Evolutionary conservation across 2,113 vertebrate species (phyloP).

Genomic region (Clarias batrachus): DNA sequence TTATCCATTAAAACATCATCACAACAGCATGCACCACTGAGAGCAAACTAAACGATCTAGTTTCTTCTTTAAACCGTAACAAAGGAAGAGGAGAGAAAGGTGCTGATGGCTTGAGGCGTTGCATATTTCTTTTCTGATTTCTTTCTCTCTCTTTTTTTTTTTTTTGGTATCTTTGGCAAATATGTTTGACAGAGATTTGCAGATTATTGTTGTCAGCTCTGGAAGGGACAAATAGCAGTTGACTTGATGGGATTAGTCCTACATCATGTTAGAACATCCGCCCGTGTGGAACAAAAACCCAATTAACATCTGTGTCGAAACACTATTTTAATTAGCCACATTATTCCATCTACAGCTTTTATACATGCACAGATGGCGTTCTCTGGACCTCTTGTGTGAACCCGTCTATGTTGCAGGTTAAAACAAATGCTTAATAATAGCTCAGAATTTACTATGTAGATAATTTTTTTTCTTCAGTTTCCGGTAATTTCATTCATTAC

Average conservation of each 20-base stretch:
- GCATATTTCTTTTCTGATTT: conserved; percentile 35
- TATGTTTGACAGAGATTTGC: conserved; percentile 51
- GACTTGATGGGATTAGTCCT: conserved; percentile 57
- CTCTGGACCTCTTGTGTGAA: conserved; percentile 18
- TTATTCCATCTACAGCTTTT: conserved; percentile 51
- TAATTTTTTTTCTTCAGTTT: background rate
- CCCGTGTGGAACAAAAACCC: conserved; percentile 56
- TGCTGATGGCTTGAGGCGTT: conserved; percentile 19
- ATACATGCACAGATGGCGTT: conserved; percentile 38
- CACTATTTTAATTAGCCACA: conserved; percentile 57
- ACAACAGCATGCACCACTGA: background rate
- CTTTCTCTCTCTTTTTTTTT: background rate
- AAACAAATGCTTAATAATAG: background rate
- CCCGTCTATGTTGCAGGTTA: background rate
- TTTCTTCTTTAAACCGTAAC: background rate
- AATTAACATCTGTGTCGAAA: conserved; percentile 56
- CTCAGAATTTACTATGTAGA: background rate
- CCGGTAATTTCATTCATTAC: background rate
- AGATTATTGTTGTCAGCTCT: conserved; percentile 53
- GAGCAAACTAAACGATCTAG: background rate
- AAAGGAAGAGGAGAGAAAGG: conserved; percentile 1
- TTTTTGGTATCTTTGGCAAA: conserved; percentile 41
- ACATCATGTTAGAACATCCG: conserved; percentile 54
- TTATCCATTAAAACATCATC: background rate
- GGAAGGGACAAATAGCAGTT: conserved; percentile 51